These are phyloP conservation scores for Portevinia maculata DNA, from an alignment of 2,888 invertebrate species.

Conservation along the genomic window DNA sequence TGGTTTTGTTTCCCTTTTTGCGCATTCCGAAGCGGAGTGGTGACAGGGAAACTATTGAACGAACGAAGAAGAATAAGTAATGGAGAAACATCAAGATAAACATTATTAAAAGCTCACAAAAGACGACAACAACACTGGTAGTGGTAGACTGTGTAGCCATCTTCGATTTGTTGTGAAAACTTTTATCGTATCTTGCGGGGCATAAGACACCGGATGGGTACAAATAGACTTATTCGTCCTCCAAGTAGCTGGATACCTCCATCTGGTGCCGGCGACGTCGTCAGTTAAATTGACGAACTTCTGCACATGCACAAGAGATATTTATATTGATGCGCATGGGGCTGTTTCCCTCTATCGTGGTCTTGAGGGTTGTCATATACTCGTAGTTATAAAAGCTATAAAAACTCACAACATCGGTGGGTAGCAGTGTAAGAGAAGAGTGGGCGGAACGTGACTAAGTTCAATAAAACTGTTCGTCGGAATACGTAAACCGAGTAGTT, in stretches of 20 bases:
- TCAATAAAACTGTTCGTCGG: constrained; percentile 58
- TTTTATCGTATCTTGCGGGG: constrained; percentile 46
- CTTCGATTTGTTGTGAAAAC: constrained; percentile 56
- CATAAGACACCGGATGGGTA: constrained; percentile 42
- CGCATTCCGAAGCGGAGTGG: background rate
- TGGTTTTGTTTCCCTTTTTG: background rate
- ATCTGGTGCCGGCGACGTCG: constrained; percentile 34
- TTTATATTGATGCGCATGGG: constrained; percentile 45
- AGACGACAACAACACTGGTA: constrained; percentile 24
- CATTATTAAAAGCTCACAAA: constrained; percentile 73
- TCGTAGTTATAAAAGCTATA: constrained; percentile 60
- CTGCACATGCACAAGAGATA: constrained; percentile 46
- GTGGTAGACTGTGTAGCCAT: background rate
- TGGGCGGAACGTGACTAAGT: constrained; percentile 66
- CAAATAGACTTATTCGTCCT: constrained; percentile 55
- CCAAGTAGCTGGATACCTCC: constrained; percentile 23
- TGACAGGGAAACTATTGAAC: constrained; percentile 26
- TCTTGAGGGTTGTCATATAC: too few relatives aligned
- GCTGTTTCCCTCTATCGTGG: background rate
- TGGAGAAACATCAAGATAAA: constrained; percentile 61
- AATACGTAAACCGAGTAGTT: constrained; percentile 59
- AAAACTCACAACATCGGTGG: constrained; percentile 58
- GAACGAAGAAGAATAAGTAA: constrained; percentile 27
- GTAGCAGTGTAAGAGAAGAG: constrained; percentile 2
- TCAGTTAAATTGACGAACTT: constrained; percentile 50